Conservation (phyloP, 2,113 vertebrate species). For the Anoplopoma fimbria region DNA sequence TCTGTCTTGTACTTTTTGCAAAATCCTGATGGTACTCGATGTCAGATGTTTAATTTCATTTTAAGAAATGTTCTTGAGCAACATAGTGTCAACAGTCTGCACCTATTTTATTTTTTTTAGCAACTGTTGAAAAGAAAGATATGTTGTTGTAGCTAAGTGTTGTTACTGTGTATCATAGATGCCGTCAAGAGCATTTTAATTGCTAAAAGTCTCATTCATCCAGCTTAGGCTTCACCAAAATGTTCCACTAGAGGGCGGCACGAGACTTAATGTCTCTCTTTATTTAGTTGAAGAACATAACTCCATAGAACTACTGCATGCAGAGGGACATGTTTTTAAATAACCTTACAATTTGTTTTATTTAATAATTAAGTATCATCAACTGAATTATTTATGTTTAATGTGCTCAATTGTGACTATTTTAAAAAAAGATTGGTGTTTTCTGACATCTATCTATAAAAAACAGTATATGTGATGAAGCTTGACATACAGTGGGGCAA, state of each 20-base stretch:
- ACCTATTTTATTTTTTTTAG: background rate
- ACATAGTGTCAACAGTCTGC: background rate
- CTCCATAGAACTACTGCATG: background rate
- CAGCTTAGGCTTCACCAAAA: background rate
- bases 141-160: background rate
- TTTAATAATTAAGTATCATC: background rate
- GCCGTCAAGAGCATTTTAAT: background rate
- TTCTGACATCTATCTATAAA: background rate
- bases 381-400: background rate
- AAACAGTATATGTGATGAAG: background rate
- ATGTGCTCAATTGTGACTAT: background rate
- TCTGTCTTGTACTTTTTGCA: background rate
- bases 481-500: too few relatives aligned
- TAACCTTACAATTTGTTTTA: too few relatives aligned
- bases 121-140: background rate
- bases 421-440: background rate
- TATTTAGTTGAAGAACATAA: background rate
- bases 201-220: background rate
- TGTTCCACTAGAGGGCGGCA: slow-evolving; percentile 66
- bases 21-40: background rate
- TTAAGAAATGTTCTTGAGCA: background rate
- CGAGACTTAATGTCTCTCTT: background rate
- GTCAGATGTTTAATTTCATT: background rate
- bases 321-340: background rate
- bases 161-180: background rate